Percentiles rank a stretch among this genome's conserved stretches.
phyloP scores from a whole-genome alignment of 2,797 vertebrate genomes.

The Gymnoscopelus braueri region DNA sequence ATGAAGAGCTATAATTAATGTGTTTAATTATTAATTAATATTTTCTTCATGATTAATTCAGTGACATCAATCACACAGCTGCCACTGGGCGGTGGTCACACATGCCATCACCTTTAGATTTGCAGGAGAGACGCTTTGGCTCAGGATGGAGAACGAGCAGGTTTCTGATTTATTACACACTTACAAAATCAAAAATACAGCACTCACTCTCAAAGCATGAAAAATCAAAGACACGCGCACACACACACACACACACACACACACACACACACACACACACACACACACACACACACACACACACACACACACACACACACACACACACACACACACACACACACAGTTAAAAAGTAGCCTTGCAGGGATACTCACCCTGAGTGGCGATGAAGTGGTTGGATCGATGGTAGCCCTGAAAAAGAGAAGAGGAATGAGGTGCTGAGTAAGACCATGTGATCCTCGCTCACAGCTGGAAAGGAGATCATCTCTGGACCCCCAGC shows the following conservation, averaged over 20 bases:
- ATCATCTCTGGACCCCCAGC: constrained; percentile 37
- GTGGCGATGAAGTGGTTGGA: constrained; percentile 99
- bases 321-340: too few species aligned
- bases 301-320: too few species aligned
- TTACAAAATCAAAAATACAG: constrained; percentile 28
- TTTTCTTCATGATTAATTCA: constrained; percentile 44
- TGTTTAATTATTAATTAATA: constrained; percentile 59
- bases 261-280: too few species aligned
- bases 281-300: too few species aligned
- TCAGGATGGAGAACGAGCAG: constrained; percentile 30
- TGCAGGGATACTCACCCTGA: constrained; percentile 90
- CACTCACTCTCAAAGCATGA: not conserved
- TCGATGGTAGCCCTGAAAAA: constrained; percentile 96
- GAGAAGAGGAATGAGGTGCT: constrained; percentile 77
- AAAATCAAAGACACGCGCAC: constrained; percentile 16
- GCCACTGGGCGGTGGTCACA: constrained; percentile 26
- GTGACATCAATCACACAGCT: constrained; percentile 28
- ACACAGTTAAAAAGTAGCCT: constrained; percentile 44
- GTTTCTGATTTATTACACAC: constrained; percentile 59
- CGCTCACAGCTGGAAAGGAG: constrained; percentile 56
- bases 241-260: constrained; percentile 2
- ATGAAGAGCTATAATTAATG: constrained; percentile 47
- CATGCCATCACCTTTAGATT: constrained; percentile 33
- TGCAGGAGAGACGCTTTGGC: constrained; percentile 32
- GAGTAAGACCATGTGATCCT: constrained; percentile 76